Conservation (phyloP, 2,113 vertebrate genomes). For the Rutilus rutilus region DNA sequence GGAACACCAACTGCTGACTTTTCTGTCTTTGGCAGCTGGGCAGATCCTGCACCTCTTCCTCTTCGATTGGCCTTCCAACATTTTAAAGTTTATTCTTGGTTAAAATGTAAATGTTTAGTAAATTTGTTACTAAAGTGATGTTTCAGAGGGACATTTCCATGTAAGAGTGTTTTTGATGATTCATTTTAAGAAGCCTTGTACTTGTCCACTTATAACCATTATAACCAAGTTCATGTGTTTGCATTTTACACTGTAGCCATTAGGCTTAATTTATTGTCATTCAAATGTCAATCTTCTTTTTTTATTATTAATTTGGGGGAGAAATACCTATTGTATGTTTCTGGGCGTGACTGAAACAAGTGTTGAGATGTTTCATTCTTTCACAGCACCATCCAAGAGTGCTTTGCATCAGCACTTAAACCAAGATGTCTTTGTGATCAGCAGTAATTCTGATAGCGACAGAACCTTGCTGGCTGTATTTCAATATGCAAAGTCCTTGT, state of each 20-base stretch:
- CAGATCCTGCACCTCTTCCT: too few species aligned
- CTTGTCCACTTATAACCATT: not conserved
- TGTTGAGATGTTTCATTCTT: constrained; percentile 25
- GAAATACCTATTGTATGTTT: not conserved
- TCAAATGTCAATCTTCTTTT: too few species aligned
- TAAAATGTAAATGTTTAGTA: too few species aligned
- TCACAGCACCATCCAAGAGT: constrained; percentile 4
- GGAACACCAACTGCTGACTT: too few species aligned
- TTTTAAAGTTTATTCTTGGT: not conserved
- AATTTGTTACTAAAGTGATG: not conserved
- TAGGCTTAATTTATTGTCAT: not conserved
- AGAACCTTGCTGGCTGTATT: constrained; percentile 47
- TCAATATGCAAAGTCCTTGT: constrained; percentile 79
- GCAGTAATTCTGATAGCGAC: constrained; percentile 51
- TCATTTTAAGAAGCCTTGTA: not conserved
- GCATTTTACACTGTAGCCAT: not conserved
- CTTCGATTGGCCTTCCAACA: not conserved
- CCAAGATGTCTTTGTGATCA: constrained; percentile 52
- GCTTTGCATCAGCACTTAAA: constrained; percentile 49
- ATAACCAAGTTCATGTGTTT: not conserved
- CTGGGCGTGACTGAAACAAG: constrained; percentile 27
- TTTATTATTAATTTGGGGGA: too few species aligned
- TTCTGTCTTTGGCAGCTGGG: too few species aligned
- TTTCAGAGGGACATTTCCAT: not conserved
- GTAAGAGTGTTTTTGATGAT: too few species aligned